Evolutionary conservation across 2,797 vertebrate species (phyloP), one percentile per base, ranked within the genome.

Genomic region (Halcyon smyrnensis): DNA sequence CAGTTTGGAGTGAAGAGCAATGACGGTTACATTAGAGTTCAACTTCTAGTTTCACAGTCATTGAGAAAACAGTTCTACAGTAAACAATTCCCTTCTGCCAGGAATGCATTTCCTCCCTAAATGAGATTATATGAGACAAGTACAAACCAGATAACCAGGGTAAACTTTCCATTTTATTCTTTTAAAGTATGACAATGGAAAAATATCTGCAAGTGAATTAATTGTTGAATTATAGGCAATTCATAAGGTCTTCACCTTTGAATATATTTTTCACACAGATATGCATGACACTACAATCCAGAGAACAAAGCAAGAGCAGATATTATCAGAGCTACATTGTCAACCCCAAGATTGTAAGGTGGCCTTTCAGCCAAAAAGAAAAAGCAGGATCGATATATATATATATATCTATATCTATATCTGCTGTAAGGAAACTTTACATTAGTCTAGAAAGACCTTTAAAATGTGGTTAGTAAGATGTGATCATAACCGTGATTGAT

Each of bases 61-160:
- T 9, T 84, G 79, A 90, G 94, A 95, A 95, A 97, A 96, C 69
- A 95, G 76, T 80, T 90, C 36, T 86, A 68, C 21, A 81, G 90
- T 88, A 94, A 96, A 95, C 90, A 91, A 69, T 84, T 75, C 67
- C 73, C 50, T 25, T 12, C 37, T 62, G 90, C 83, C 94, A 91
- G 69, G 90, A 97, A 95, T 13, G 87, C 7, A 28, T 50, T 89
- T 95, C 79, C 95, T 91, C 63, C 0, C 0, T 64, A 57, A 84
- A 88, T 54, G 73, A 94, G 65, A 65, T 84, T 77, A 84, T 30
- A 12, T 12, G 54, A 90, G 76, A 95, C 4, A 45, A 91, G 81
- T 23, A 76, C 30, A 86, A 88, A 81, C 37, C 69, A 90, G 76
- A 18, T 53, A 88, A 57, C 37, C 15, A 87, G 8, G 18, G 23